Evolutionary conservation across 2,888 invertebrate species (phyloP).

Genomic region (Bellardia pandia): DNA sequence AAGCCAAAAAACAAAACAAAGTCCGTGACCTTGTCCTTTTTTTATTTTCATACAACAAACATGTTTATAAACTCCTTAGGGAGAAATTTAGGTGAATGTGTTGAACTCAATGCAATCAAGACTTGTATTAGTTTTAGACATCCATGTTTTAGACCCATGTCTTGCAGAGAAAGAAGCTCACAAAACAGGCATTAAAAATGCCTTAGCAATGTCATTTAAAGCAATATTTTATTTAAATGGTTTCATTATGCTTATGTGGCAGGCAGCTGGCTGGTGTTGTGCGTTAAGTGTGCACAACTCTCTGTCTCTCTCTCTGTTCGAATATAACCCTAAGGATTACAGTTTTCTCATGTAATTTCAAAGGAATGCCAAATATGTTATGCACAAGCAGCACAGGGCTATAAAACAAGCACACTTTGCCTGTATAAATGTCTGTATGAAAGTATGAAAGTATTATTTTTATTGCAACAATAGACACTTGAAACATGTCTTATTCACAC

Average conservation of each 20-base stretch:
- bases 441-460: conserved; percentile 20
- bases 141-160: conserved; percentile 9
- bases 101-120: conserved; percentile 35
- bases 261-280: too few species aligned
- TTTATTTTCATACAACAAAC: conserved; percentile 30
- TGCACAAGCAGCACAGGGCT: conserved; percentile 1
- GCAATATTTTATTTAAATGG: conserved; percentile 66
- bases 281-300: not conserved
- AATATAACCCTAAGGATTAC: conserved; percentile 53
- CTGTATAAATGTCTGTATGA: not conserved
- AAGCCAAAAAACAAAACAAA: conserved; percentile 1
- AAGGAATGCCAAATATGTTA: conserved; percentile 44
- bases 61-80: conserved; percentile 74
- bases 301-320: too few species aligned
- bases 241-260: not conserved
- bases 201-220: conserved; percentile 51
- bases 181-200: conserved; percentile 3
- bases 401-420: not conserved
- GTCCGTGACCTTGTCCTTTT: conserved; percentile 79
- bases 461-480: conserved; percentile 56
- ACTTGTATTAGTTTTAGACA: not conserved
- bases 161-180: not conserved
- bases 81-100: conserved; percentile 76
- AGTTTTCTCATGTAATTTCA: conserved; percentile 36
- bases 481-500: conserved; percentile 46